phyloP scores from a whole-genome alignment of 2,797 vertebrate species.

The Cirrhinus mrigala region DNA sequence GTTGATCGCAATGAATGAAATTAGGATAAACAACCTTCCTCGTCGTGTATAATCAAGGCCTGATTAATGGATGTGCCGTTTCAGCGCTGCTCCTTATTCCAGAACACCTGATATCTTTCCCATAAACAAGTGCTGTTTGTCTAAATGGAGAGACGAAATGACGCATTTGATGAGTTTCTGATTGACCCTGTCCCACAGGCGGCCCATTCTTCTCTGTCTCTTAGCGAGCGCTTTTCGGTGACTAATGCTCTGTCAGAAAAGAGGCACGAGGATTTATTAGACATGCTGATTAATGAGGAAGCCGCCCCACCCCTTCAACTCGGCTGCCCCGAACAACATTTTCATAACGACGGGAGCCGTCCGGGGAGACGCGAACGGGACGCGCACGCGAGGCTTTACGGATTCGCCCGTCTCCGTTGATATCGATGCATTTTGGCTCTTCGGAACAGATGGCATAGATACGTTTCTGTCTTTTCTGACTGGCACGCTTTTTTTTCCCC shows the following conservation, averaged over 20 bases:
- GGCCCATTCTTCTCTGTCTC: conserved; percentile 93
- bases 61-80: conserved; percentile 98
- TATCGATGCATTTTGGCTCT: conserved; percentile 66
- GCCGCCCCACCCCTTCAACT: conserved; percentile 39
- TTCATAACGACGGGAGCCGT: conserved; percentile 89
- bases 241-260: conserved; percentile 94
- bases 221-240: conserved; percentile 87
- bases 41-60: conserved; percentile 97
- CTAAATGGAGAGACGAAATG: conserved; percentile 99
- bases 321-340: conserved; percentile 75
- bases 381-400: background rate
- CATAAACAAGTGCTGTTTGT: conserved; percentile 99
- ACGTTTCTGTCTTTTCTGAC: conserved; percentile 67
- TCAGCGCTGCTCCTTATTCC: conserved; percentile 95
- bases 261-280: conserved; percentile 92
- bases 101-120: conserved; percentile 99
- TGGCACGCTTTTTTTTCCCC: conserved; percentile 24
- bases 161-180: conserved; percentile 99
- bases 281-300: conserved; percentile 96
- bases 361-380: background rate
- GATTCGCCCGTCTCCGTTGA: conserved; percentile 76
- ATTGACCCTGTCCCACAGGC: conserved; percentile 95
- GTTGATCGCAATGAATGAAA: conserved; percentile 99
- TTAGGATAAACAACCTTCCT: conserved; percentile 97
- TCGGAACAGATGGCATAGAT: conserved; percentile 74